Base-by-base conservation (phyloP, 2,797 vertebrate species). In the Nannoperca australis region DNA sequence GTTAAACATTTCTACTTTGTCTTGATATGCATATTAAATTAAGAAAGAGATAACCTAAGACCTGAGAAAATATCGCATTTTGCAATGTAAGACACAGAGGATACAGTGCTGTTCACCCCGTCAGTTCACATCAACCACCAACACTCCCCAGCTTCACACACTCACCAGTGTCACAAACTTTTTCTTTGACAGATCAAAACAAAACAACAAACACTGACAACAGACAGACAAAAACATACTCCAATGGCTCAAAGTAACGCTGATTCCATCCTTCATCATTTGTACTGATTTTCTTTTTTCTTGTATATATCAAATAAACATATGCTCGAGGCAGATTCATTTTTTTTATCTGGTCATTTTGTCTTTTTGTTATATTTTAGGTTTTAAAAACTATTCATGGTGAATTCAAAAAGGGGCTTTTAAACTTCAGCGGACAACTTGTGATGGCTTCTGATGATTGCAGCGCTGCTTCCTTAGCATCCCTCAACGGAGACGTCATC, bases 51-150 rank as follows among this genome's bases (percentile, higher is more conserved):
- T 79, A 85, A 89, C 84, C 82, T 81, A 89, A 86, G 83, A 92
- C 94, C 95, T 94, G 95, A 95, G 94, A 93, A 92, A 91, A 94
- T 88, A 88, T 90, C 88, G 80, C 89, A 84, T 87, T 87, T 89
- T 85, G 91, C 85, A 92, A 92, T 83, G 84, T 90, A 89, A 87
- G 91, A 93, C 88, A 91, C 83, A 84, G 82, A 93, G 80, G 81
- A 84, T 62, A 73, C 85, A 85, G 91, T 87, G 92, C 86, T 47
- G 65, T 76, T 87, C 82, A 76, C 79, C 84, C 82, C 51, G 27
- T 71, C 72, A 24, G 67, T 53, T 90, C 73, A 85, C 47, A 45
- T 70, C 80, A 76, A 79, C 84, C 76, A 58, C 77, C 82, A 73
- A 71, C 82, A 76, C 84, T 38, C 76, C 65, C 34, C 60, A 55